phyloP scores from a whole-genome alignment of 2,113 vertebrate species.

The Passer domesticus region DNA sequence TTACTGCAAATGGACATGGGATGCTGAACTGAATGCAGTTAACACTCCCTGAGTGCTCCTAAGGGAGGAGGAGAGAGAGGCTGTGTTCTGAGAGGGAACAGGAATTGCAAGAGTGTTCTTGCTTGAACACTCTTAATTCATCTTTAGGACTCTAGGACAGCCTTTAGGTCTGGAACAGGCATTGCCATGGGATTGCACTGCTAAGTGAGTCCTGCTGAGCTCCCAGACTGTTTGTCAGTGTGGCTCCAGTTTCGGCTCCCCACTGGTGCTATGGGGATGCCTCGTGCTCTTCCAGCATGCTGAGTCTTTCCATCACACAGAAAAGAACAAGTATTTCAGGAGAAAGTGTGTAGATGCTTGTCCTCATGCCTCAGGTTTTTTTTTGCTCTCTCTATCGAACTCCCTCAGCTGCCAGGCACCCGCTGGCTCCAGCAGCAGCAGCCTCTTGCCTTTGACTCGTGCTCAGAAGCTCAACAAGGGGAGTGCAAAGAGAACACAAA shows the following conservation, averaged over 20 bases:
- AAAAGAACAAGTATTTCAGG: neutral
- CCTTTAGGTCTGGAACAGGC: neutral
- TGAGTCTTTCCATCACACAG: neutral
- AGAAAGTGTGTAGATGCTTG: neutral
- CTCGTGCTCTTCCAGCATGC: fast-evolving
- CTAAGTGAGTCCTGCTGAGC: neutral
- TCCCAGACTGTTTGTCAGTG: neutral
- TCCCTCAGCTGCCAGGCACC: neutral
- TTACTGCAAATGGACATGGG: slow-evolving; percentile 3
- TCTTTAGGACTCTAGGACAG: neutral
- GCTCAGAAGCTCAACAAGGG: neutral
- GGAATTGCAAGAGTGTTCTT: neutral
- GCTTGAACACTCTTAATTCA: neutral
- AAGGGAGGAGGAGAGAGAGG: neutral
- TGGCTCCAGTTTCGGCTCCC: neutral
- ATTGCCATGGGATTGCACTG: neutral
- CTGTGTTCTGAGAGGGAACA: neutral
- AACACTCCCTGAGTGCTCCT: neutral
- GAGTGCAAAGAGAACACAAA: neutral
- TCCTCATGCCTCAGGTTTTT: neutral
- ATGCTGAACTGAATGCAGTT: slow-evolving; percentile 7
- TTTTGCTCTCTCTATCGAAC: neutral
- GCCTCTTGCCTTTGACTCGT: neutral
- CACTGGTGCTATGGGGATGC: neutral
- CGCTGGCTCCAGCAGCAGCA: neutral